phyloP scores from a whole-genome alignment of 2,797 vertebrate species.

The Micrastur ruficollis region DNA sequence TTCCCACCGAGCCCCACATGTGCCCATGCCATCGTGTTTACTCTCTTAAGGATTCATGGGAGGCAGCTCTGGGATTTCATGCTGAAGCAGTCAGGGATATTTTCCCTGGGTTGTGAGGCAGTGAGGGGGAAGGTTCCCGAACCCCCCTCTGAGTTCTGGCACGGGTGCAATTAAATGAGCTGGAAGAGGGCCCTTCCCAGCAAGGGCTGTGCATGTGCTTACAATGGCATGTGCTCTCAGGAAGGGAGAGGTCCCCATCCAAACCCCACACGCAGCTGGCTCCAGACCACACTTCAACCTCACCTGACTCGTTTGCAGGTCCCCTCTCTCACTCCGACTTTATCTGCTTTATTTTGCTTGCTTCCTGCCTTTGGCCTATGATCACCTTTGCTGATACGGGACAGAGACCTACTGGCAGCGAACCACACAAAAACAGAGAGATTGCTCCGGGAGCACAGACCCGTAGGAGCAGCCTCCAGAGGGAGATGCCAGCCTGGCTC shows the following conservation, averaged over 20 bases:
- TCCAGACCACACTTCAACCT: not conserved
- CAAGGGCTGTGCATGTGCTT: not conserved
- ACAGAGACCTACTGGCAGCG: not conserved
- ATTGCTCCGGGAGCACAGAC: not conserved
- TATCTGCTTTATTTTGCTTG: not conserved
- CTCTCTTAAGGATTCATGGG: not conserved
- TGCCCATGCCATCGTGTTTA: not conserved
- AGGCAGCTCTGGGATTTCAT: constrained; percentile 23
- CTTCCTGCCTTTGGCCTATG: not conserved
- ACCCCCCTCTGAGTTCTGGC: constrained; percentile 31
- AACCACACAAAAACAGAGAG: not conserved
- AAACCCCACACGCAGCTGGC: not conserved
- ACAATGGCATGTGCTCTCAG: not conserved
- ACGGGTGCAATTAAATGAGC: not conserved
- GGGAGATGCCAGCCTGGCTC: not conserved
- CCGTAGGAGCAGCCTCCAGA: not conserved
- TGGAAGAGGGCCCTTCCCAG: constrained; percentile 25
- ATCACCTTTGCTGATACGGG: rapidly evolving
- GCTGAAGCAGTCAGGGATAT: constrained; percentile 3
- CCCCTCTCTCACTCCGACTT: not conserved
- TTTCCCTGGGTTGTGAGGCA: constrained; percentile 9
- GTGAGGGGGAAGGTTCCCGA: not conserved
- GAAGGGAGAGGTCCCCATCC: not conserved
- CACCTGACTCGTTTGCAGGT: not conserved
- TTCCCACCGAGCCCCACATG: not conserved